phyloP scores from a whole-genome alignment of 2,797 vertebrate genomes.

The Falco rusticolus region DNA sequence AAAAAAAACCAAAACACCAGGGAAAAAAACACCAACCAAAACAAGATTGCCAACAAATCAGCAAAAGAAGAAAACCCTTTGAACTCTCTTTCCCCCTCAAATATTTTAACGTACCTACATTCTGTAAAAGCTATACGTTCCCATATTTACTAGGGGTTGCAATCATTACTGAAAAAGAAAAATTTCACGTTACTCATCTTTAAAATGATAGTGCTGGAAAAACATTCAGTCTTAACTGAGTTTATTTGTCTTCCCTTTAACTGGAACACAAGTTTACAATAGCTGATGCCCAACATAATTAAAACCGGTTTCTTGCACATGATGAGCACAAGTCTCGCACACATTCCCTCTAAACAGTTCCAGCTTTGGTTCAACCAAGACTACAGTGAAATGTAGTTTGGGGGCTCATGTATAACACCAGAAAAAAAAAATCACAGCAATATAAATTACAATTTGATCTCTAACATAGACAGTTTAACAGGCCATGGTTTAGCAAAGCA shows the following conservation, averaged over 20 bases:
- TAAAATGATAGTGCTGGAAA: background rate
- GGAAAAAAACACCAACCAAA: background rate
- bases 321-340: background rate
- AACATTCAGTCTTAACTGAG: background rate
- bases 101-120: background rate
- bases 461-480: conserved; percentile 32
- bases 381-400: background rate
- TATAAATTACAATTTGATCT: conserved; percentile 52
- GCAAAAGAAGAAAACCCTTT: background rate
- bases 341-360: background rate
- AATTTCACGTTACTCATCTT: background rate
- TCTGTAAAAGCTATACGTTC: background rate
- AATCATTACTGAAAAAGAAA: background rate
- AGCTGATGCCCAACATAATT: background rate
- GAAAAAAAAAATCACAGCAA: conserved; percentile 10
- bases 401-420: background rate
- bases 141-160: background rate
- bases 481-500: conserved; percentile 39
- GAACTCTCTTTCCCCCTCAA: background rate
- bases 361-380: background rate
- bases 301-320: background rate
- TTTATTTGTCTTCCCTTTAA: background rate
- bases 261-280: background rate
- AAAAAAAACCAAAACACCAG: background rate
- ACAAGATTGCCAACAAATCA: background rate